phyloP scores from a whole-genome alignment of 2,888 invertebrate species.

The Helobdella robusta region DNA sequence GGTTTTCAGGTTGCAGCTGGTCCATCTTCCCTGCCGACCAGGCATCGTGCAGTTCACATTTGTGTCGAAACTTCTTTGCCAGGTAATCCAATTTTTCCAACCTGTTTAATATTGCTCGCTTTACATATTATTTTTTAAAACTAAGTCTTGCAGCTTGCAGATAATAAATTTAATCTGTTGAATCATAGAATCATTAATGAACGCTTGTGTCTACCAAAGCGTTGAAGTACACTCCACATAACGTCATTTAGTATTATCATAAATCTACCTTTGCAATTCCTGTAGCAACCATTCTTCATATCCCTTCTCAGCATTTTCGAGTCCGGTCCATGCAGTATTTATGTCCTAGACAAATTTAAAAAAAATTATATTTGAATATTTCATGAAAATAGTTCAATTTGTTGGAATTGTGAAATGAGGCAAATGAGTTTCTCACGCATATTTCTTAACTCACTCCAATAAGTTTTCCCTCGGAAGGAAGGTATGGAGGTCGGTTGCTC shows the following conservation, averaged over 20 bases:
- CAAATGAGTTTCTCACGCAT: no score
- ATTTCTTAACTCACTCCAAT: conserved; percentile 67
- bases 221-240: no score
- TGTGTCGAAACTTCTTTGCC: conserved; percentile 99
- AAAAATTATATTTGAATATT: no score
- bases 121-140: no score
- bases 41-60: conserved; percentile 97
- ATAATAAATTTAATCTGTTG: neutral
- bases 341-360: no score
- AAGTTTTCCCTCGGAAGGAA: conserved; percentile 98
- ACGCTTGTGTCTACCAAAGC: no score
- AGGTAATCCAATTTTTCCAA: conserved; percentile 88
- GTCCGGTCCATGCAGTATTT: conserved; percentile 92
- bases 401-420: no score
- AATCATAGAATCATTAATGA: no score
- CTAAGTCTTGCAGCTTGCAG: neutral
- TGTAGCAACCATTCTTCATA: conserved; percentile 98
- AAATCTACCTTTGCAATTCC: conserved; percentile 80
- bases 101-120: conserved; percentile 48
- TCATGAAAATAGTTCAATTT: no score
- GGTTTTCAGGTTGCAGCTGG: conserved; percentile 92
- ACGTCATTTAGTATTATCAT: no score
- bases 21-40: conserved; percentile 98
- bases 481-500: conserved; percentile 94
- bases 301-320: conserved; percentile 92